phyloP scores from a whole-genome alignment of 2,113 vertebrate species.

The Phrynocephalus versicolor region DNA sequence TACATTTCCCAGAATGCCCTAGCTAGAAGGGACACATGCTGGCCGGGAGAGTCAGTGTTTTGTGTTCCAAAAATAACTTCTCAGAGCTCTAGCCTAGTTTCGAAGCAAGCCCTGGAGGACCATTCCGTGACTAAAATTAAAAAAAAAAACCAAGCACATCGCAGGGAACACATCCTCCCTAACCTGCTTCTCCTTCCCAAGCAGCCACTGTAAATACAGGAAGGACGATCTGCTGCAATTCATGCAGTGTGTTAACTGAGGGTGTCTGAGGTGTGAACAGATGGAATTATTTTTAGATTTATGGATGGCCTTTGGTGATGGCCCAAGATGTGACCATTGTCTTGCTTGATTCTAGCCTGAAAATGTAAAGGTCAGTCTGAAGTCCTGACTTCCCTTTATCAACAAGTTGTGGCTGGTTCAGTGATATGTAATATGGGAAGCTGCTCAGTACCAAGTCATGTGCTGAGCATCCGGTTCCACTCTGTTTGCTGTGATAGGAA shows the following conservation, averaged over 20 bases:
- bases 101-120: background rate
- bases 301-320: conserved; percentile 30
- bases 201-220: background rate
- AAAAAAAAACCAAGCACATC: too few relatives aligned
- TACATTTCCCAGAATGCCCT: background rate
- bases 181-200: background rate
- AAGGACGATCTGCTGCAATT: conserved; percentile 34
- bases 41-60: too few relatives aligned
- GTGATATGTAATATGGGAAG: background rate
- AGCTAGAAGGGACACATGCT: too few relatives aligned
- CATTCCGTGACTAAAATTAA: background rate
- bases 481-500: conserved; percentile 41
- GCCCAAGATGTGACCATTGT: conserved; percentile 27
- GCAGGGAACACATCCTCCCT: background rate
- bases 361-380: conserved; percentile 58
- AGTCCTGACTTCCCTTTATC: conserved; percentile 50
- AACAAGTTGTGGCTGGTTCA: conserved; percentile 23
- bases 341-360: conserved; percentile 44
- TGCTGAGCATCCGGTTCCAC: background rate
- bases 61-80: background rate
- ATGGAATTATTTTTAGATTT: conserved; percentile 52
- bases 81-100: background rate
- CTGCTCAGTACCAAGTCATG: background rate
- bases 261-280: conserved; percentile 43
- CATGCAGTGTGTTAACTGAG: conserved; percentile 33